Base-by-base conservation (phyloP, 2,113 vertebrate species). In the Phrynosoma platyrhinos region DNA sequence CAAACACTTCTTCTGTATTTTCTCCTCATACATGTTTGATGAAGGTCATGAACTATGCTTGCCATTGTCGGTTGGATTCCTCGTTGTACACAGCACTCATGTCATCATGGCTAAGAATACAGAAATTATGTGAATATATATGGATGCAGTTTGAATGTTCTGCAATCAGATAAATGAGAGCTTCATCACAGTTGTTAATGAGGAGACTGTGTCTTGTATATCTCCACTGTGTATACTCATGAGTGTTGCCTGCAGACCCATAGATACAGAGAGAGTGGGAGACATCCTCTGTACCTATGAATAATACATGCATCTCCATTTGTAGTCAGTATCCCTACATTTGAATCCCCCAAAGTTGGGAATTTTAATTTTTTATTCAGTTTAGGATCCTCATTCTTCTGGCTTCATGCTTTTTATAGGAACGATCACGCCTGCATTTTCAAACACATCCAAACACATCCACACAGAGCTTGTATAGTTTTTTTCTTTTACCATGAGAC, bases 11-110 rank as follows among this genome's bases (percentile, higher is more conserved):
- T 90, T 92, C 92, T 90, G 90, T 55, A 78, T 93, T 94, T 91
- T 85, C 36, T 80, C 90, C 88, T 91, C 92, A 94, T 96, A 92
- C 96, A 96, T 96, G 96, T 96, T 97, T 97, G 95, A 97, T 92
- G 89, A 32, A 64, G 79, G 91, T 42, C 82, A 94, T 91, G 79
- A 91, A 90, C 91, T 83, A 75, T 85, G 79, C 92, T 94, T 87
- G 80, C 90, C 79, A 94, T 90, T 92, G 93, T 92, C 91, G 92
- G 84, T 74, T 27, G 93, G 94, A 92, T 95, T 82, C 88, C 85
- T 92, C 92, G 93, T 94, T 94, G 91, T 88, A 96, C 95, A 93
- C 91, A 88, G 87, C 78, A 85, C 77, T 90, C 84, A 94, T 90
- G 88, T 82, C 92, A 90, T 90, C 85, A 93, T 93, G 76, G 79